These are phyloP conservation scores for Leptosomus discolor DNA, from an alignment of 2,113 vertebrate genomes.

Conservation along the genomic window DNA sequence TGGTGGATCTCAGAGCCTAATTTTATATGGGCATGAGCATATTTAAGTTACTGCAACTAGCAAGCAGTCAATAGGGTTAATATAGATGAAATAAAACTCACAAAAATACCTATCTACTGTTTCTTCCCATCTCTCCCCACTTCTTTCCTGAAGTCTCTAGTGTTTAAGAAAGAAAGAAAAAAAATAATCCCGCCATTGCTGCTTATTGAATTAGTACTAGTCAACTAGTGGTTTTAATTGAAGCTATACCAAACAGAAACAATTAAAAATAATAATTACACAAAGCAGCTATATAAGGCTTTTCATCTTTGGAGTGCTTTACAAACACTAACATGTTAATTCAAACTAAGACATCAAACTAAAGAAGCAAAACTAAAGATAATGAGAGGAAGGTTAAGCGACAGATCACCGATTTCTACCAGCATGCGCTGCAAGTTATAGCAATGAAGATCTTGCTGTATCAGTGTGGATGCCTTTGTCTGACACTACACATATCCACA, in stretches of 20 bases:
- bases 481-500: background rate
- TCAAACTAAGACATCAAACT: slow-evolving; percentile 10
- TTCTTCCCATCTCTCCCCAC: accelerated
- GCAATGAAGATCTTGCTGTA: background rate
- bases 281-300: background rate
- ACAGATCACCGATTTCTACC: background rate
- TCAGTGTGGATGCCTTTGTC: background rate
- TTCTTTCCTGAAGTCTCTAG: background rate
- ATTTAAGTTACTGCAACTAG: background rate
- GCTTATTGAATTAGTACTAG: background rate
- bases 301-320: background rate
- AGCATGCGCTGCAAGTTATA: background rate
- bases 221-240: background rate
- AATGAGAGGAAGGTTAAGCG: background rate
- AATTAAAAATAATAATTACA: slow-evolving; percentile 13
- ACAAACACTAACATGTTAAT: background rate
- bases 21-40: background rate
- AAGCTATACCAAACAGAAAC: background rate
- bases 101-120: background rate
- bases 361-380: slow-evolving; percentile 26
- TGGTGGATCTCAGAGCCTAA: background rate
- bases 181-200: background rate
- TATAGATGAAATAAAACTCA: background rate
- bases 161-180: background rate
- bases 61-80: background rate